phyloP scores from a whole-genome alignment of 2,113 vertebrate genomes.

The Cryptotis parvus region DNA sequence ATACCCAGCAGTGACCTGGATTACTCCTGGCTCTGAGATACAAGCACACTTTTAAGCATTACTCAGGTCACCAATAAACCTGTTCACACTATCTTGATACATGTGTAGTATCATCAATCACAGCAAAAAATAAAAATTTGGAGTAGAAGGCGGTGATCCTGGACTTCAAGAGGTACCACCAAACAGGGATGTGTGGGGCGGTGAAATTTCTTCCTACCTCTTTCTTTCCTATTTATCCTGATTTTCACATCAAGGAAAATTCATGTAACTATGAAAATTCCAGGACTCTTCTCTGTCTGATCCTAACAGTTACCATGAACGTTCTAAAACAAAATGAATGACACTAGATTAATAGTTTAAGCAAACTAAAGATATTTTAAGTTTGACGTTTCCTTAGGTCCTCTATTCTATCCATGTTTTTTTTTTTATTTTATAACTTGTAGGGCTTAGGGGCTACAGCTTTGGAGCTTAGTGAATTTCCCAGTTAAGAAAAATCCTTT shows the following conservation, averaged over 20 bases:
- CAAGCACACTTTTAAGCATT: not conserved
- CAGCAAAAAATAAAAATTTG: not conserved
- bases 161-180: not conserved
- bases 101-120: not conserved
- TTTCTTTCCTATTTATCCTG: not conserved
- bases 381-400: no score
- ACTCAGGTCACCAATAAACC: not conserved
- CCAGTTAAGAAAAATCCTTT: constrained; percentile 22
- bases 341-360: constrained; percentile 5
- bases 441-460: not conserved
- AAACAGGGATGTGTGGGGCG: not conserved
- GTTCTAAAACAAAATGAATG: constrained; percentile 35
- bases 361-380: not conserved
- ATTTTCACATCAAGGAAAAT: constrained; percentile 33
- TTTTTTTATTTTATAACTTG: constrained; percentile 30
- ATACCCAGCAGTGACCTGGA: no score
- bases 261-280: constrained; percentile 23
- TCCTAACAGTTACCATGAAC: constrained; percentile 1
- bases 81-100: not conserved
- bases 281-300: constrained; percentile 9
- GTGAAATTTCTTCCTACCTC: constrained; percentile 39
- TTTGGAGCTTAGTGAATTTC: not conserved
- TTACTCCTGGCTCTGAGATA: not conserved
- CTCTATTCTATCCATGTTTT: no score
- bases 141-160: not conserved